A percentile compares a stretch with the other conserved stretches of the same genome.
These are phyloP conservation scores for Piaya cayana DNA, from an alignment of 2,113 vertebrate genomes.

Conservation along the genomic window DNA sequence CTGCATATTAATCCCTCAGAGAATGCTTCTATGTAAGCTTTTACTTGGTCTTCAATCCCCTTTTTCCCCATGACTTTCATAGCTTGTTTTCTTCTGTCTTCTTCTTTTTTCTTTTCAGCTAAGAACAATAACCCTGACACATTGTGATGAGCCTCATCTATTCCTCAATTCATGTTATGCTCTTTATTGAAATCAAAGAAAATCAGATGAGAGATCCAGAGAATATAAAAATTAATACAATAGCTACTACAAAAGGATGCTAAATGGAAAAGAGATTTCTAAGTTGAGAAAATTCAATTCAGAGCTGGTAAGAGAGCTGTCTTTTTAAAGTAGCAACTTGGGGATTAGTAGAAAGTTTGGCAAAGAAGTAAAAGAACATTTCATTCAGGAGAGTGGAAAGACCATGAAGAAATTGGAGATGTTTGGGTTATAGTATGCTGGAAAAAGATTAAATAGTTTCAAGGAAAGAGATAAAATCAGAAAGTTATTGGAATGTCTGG, in stretches of 20 bases:
- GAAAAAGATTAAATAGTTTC: background rate
- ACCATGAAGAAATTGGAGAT: background rate
- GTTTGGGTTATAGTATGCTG: background rate
- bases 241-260: background rate
- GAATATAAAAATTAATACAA: constrained; percentile 1
- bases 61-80: background rate
- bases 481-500: background rate
- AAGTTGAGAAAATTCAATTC: constrained; percentile 7
- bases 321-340: background rate
- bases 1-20: background rate
- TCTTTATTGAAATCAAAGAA: constrained; percentile 21
- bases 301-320: background rate
- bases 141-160: background rate
- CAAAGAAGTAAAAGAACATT: background rate
- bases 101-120: background rate
- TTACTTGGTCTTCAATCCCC: background rate
- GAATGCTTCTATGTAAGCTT: background rate
- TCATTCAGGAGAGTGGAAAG: background rate
- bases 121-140: background rate
- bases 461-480: background rate
- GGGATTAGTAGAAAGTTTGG: background rate
- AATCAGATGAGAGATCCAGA: background rate
- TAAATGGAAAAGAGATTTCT: background rate
- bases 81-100: background rate
- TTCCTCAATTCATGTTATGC: background rate